These are phyloP conservation scores for Drosophila incognita DNA, from an alignment of 2,888 invertebrate genomes.

Conservation along the genomic window DNA sequence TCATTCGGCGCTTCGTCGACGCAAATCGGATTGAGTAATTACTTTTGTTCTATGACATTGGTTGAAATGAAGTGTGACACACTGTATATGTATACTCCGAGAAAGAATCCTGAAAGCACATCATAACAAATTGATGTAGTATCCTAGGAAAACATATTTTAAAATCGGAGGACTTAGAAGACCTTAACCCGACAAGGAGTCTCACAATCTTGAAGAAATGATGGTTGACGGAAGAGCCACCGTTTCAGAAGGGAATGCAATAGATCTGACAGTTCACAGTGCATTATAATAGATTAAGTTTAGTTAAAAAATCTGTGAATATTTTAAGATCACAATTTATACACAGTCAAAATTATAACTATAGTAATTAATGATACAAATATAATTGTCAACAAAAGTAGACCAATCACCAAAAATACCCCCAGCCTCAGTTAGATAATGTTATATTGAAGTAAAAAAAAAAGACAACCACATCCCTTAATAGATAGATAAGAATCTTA, in stretches of 20 bases:
- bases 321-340: rapidly evolving
- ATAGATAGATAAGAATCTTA: neutral
- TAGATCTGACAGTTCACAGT: neutral
- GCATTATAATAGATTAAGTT: neutral
- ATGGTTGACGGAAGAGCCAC: neutral
- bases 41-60: too few relatives aligned
- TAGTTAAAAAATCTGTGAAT: neutral
- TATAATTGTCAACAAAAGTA: neutral
- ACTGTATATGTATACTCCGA: neutral
- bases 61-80: too few relatives aligned
- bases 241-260: neutral
- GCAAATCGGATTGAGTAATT: too few relatives aligned
- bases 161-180: rapidly evolving
- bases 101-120: neutral
- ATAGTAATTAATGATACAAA: neutral
- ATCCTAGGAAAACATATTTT: neutral
- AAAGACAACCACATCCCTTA: neutral
- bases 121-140: neutral
- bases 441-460: neutral
- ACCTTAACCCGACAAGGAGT: rapidly evolving
- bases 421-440: neutral
- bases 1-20: too few relatives aligned
- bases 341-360: neutral
- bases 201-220: rapidly evolving
- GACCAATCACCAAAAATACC: neutral